These are phyloP conservation scores for Cosmia pyralina DNA, from an alignment of 2,888 invertebrate species.

Conservation along the genomic window DNA sequence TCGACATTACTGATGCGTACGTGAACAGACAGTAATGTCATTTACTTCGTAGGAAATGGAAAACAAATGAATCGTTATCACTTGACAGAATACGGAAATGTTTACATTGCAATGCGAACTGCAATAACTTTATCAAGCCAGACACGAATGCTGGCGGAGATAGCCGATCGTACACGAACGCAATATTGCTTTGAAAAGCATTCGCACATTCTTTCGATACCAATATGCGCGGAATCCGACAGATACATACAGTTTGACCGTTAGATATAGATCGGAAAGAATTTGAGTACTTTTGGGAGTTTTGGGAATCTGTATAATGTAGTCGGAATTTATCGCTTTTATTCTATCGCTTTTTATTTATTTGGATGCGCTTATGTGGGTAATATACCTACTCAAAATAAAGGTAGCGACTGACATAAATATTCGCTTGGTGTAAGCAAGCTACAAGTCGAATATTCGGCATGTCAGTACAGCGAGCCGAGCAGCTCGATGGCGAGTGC, in stretches of 20 bases:
- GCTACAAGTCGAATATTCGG: too few species aligned
- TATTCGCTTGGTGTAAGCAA: too few species aligned
- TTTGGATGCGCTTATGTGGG: neutral
- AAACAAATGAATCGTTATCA: slow-evolving; percentile 9
- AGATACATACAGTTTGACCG: slow-evolving; percentile 19
- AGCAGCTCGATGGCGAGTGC: too few species aligned
- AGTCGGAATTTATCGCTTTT: neutral
- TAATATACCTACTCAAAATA: too few species aligned
- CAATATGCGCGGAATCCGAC: slow-evolving; percentile 32
- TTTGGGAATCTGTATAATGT: neutral
- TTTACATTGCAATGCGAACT: slow-evolving; percentile 30
- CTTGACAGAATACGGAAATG: slow-evolving; percentile 4
- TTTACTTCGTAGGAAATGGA: slow-evolving; percentile 4
- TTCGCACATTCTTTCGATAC: slow-evolving; percentile 33
- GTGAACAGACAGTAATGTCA: neutral
- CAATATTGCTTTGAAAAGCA: slow-evolving; percentile 32
- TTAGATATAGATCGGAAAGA: slow-evolving; percentile 25
- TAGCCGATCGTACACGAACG: slow-evolving; percentile 34
- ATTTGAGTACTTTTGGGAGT: slow-evolving; percentile 30
- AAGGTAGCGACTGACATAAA: too few species aligned
- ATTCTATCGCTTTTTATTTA: neutral
- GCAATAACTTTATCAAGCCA: slow-evolving; percentile 44
- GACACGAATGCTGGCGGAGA: slow-evolving; percentile 41
- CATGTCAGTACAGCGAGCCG: too few species aligned
- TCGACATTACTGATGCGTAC: neutral